Conservation (phyloP, 35 echinoderm and acorn worm genomes). For the Patiria miniata region DNA sequence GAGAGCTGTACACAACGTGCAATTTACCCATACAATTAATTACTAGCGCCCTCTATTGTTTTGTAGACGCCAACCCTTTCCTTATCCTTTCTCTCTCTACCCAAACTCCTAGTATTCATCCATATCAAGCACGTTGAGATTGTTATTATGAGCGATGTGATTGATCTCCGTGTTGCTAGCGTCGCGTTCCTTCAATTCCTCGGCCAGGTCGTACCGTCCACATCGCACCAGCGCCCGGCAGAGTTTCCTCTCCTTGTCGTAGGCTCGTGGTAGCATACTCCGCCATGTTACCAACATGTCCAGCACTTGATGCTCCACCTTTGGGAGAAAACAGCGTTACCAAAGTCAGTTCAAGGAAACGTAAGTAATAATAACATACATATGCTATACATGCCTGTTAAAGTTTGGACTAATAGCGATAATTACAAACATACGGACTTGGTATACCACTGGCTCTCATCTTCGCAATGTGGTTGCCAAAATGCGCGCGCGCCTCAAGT, state of each 20-base stretch:
- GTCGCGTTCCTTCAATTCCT: slow-evolving; percentile 84
- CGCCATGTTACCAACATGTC: slow-evolving; percentile 92
- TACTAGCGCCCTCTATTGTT: too few species aligned
- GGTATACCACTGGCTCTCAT: too few species aligned
- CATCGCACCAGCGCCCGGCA: slow-evolving; percentile 63
- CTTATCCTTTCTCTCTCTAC: not conserved
- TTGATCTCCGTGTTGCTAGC: slow-evolving; percentile 29
- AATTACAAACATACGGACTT: too few species aligned
- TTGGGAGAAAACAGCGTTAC: not conserved
- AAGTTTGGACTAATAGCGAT: too few species aligned
- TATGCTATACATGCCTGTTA: too few species aligned
- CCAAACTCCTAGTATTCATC: not conserved
- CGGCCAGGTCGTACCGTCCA: slow-evolving; percentile 87
- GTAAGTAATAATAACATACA: too few species aligned
- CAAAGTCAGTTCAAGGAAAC: too few species aligned
- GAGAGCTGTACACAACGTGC: too few species aligned
- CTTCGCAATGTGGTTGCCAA: too few species aligned
- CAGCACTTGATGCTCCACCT: slow-evolving; percentile 48
- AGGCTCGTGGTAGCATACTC: slow-evolving; percentile 71
- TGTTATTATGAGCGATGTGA: slow-evolving; percentile 26
- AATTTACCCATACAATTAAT: too few species aligned
- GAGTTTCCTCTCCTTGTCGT: slow-evolving; percentile 84
- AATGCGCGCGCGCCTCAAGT: too few species aligned
- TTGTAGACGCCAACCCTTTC: not conserved
- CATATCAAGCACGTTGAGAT: not conserved